Evolutionary conservation across 2,888 invertebrate species (phyloP), one percentile per base, ranked within the genome.

Genomic region (Athrips mouffetella): DNA sequence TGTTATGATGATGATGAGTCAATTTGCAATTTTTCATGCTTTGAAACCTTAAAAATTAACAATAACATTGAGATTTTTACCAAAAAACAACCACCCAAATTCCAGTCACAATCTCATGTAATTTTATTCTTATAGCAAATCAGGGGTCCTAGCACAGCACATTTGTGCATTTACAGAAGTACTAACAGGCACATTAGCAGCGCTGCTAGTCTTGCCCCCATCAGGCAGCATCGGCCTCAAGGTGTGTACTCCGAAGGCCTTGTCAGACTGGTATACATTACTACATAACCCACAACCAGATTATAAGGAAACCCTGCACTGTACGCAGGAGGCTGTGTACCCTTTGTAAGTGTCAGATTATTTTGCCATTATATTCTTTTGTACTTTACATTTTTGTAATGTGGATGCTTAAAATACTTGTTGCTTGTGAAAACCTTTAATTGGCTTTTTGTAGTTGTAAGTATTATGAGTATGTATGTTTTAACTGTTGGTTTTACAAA

Each of bases 291-390:
- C 99, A 4, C 93, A 92, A 58, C 97, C 98, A 0, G 95, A 97
- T 78, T 98, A 97, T 81, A 94, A 94, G 50, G 91, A 92, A 53
- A 94, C 94, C 13, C 78, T 98, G 47, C 94, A 97, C 80, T 99
- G 99, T 78, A 98, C 98, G 0, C 98, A 99, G 71, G 99, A 99
- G 85, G 97, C 98, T 49, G 98, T 98, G 0, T 99, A 97, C 89
- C 99, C 99, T 37, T 84, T 99, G 96, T 98, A 91, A 91, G 94
- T 91, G 46, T 1, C 15, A 37, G 16, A 18, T 31, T 23, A 11
- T 16, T 29, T 8, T 27, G n/a, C n/a, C n/a, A n/a, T 23, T 50
- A 48, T 33, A 13, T 41, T 40, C 18, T 20, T 40, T 23, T 37
- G 47, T 13, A 27, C n/a, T 45, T 21, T 37, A 27, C 16, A 3